Evolutionary conservation across 2,797 vertebrate genomes (phyloP).

Genomic region (Gobionotothen gibberifrons): DNA sequence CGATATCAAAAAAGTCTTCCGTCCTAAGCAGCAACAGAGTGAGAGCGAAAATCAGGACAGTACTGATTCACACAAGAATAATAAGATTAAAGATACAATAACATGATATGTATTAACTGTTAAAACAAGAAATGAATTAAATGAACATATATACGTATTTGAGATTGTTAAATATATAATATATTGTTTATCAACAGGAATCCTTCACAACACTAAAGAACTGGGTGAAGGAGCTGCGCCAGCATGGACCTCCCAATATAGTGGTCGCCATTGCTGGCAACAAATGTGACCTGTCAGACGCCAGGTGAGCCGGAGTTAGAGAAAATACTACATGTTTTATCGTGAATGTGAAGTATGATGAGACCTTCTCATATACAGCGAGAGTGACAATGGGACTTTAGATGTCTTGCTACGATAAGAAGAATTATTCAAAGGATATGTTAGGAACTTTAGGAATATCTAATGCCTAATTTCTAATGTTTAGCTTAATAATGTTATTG

Average conservation of each 20-base stretch:
- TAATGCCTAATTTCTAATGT: conserved; percentile 3
- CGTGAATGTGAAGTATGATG: not conserved
- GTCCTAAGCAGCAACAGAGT: too few relatives aligned
- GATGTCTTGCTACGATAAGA: conserved; percentile 3
- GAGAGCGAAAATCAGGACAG: too few relatives aligned
- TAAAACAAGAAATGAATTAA: too few relatives aligned
- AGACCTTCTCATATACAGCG: not conserved
- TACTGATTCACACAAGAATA: too few relatives aligned
- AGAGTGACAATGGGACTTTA: conserved; percentile 7
- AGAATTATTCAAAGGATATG: not conserved
- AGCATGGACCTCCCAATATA: conserved; percentile 97
- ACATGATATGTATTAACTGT: too few relatives aligned
- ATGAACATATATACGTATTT: too few relatives aligned
- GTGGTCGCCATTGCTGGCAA: conserved; percentile 98
- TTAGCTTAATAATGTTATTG: not conserved
- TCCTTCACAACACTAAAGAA: conserved; percentile 97
- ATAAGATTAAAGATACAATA: too few relatives aligned
- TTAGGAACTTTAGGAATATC: conserved; percentile 13
- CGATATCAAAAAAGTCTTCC: too few relatives aligned
- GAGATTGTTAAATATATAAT: not conserved
- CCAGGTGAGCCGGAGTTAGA: conserved; percentile 83
- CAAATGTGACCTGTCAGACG: conserved; percentile 96
- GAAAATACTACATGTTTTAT: not conserved
- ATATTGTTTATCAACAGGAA: conserved; percentile 83
- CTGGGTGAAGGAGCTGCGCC: conserved; percentile 98